phyloP scores from a whole-genome alignment of 2,113 vertebrate genomes.

The Octodon degus region DNA sequence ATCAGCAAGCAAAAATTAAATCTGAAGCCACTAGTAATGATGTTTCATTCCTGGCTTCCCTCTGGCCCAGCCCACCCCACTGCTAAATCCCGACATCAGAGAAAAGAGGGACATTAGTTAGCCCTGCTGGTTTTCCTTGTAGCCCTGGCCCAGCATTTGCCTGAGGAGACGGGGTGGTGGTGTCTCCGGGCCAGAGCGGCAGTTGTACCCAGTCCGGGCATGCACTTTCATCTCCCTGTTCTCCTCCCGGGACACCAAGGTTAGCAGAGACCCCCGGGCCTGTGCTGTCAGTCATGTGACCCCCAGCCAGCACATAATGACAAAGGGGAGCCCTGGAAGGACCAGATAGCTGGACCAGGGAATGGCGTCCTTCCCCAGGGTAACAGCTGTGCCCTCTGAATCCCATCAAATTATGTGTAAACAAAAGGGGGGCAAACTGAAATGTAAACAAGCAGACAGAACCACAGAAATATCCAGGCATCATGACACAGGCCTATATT shows the following conservation, averaged over 20 bases:
- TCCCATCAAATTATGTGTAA: neutral
- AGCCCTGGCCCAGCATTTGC: neutral
- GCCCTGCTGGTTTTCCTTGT: neutral
- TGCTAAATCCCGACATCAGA: constrained; percentile 26
- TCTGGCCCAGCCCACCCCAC: neutral
- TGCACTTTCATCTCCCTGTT: neutral
- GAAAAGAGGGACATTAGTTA: neutral
- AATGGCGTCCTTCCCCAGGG: neutral
- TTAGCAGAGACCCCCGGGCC: constrained; percentile 8
- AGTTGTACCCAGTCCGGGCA: neutral
- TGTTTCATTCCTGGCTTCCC: neutral
- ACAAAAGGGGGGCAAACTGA: neutral
- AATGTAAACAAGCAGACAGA: neutral
- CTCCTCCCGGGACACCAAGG: neutral
- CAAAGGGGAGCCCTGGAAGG: neutral
- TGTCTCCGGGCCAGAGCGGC: neutral
- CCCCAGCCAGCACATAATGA: neutral
- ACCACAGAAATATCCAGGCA: neutral
- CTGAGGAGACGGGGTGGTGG: neutral
- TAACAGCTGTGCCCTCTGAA: neutral
- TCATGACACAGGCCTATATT: neutral
- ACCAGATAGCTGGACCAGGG: neutral
- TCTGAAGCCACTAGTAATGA: neutral
- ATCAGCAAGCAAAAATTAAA: constrained; percentile 9
- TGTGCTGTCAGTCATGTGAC: neutral